A percentile compares a stretch with the other conserved stretches of the same genome.
Evolutionary conservation across 2,113 vertebrate species (phyloP).

Genomic region (Tragelaphus imberbis): DNA sequence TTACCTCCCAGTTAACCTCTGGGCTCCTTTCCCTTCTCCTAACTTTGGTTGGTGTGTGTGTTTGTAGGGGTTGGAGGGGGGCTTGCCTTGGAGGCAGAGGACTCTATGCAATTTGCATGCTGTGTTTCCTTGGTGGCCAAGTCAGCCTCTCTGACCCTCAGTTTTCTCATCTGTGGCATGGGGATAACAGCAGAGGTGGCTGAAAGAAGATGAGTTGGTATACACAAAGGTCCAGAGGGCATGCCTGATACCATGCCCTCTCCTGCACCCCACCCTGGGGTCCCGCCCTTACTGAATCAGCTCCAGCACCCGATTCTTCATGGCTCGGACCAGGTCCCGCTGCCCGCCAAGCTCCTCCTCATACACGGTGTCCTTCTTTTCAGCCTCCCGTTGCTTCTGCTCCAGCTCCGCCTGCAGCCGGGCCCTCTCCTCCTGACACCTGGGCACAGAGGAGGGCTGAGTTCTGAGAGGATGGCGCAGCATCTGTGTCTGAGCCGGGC

Average conservation of each 20-base stretch:
- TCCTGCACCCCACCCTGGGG: accelerated
- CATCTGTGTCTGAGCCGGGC: not conserved
- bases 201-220: not conserved
- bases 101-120: not conserved
- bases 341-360: constrained; percentile 72
- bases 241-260: not conserved
- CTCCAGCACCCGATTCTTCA: constrained; percentile 81
- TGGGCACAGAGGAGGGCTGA: not conserved
- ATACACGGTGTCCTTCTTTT: constrained; percentile 55
- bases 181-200: not conserved
- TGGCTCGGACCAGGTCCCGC: constrained; percentile 72
- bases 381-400: constrained; percentile 60
- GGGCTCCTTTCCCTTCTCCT: not conserved
- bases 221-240: not conserved
- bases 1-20: not conserved
- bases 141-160: not conserved
- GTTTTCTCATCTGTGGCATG: constrained; percentile 1
- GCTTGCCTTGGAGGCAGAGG: not conserved
- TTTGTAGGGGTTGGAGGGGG: not conserved
- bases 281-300: constrained; percentile 75
- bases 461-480: not conserved
- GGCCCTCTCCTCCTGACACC: constrained; percentile 71
- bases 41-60: not conserved
- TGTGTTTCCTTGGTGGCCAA: not conserved
- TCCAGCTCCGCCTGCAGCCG: constrained; percentile 70